Percentiles rank a stretch among this genome's conserved stretches.
phyloP scores from a whole-genome alignment of 2,797 vertebrate species.

The Amazonetta brasiliensis region DNA sequence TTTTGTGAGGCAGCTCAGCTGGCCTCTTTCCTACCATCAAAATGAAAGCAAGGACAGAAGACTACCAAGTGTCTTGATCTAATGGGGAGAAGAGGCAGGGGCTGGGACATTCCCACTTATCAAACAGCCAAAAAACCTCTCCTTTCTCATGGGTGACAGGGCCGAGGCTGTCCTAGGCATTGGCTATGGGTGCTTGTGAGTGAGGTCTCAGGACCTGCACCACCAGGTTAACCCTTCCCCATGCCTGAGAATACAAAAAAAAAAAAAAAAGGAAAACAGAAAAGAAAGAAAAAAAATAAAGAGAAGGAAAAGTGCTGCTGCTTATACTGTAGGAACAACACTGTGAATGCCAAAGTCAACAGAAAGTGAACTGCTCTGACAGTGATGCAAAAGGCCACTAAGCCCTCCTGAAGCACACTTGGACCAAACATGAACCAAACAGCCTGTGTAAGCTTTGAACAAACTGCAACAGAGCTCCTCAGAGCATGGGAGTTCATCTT shows the following conservation, averaged over 20 bases:
- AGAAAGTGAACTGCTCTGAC: background rate
- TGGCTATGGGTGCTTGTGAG: background rate
- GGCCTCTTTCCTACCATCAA: background rate
- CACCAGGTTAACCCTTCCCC: background rate
- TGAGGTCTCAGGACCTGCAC: background rate
- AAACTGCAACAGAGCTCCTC: background rate
- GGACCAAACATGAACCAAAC: accelerated
- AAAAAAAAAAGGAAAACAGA: background rate
- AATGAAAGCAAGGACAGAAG: background rate
- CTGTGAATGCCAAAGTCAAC: background rate
- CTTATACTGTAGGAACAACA: background rate
- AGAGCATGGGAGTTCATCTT: background rate
- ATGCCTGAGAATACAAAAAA: background rate
- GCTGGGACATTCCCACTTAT: background rate
- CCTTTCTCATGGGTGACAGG: background rate
- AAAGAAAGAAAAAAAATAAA: background rate
- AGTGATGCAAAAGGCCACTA: background rate
- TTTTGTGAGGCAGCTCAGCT: background rate
- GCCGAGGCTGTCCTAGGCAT: background rate
- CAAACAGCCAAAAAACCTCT: background rate
- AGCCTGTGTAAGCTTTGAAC: background rate
- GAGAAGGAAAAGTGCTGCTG: background rate
- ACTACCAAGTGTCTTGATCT: background rate
- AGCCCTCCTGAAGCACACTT: background rate
- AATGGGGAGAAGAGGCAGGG: background rate